Percentiles rank a stretch among this genome's conserved stretches.
Conservation (phyloP, 1,140 invertebrate genomes). For the Drosophila paulistorum region DNA sequence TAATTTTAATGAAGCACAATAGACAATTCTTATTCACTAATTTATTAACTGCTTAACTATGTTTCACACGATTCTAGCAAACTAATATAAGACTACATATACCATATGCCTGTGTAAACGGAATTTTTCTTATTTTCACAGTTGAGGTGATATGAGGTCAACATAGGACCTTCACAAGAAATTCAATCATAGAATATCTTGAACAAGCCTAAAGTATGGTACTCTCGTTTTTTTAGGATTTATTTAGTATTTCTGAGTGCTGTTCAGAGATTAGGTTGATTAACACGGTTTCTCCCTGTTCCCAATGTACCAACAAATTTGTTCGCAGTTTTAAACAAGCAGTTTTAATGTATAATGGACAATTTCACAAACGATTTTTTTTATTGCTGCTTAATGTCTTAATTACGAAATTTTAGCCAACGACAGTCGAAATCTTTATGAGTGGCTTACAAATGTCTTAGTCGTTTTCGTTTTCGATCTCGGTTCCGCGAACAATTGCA, state of each 20-base stretch:
- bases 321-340: constrained; percentile 41
- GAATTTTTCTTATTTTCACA: constrained; percentile 49
- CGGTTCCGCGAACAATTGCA: constrained; percentile 22
- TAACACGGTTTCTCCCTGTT: constrained; percentile 4
- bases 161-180: constrained; percentile 34
- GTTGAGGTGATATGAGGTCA: constrained; percentile 46
- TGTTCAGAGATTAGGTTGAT: neutral
- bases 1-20: constrained; percentile 30
- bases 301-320: constrained; percentile 18
- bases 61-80: constrained; percentile 45
- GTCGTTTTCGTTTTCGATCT: constrained; percentile 44
- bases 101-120: neutral
- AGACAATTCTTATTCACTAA: constrained; percentile 49
- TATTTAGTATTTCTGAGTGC: neutral
- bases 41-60: constrained; percentile 40
- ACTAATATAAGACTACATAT: constrained; percentile 10
- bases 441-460: constrained; percentile 53
- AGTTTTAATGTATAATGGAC: constrained; percentile 51
- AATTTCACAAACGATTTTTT: constrained; percentile 63
- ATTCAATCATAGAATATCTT: neutral
- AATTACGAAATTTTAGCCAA: constrained; percentile 44
- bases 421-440: constrained; percentile 42
- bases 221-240: neutral
- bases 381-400: constrained; percentile 57
- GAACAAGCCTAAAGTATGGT: neutral